These are phyloP conservation scores for Diprion similis DNA, from an alignment of 1,140 invertebrate species.

Conservation along the genomic window DNA sequence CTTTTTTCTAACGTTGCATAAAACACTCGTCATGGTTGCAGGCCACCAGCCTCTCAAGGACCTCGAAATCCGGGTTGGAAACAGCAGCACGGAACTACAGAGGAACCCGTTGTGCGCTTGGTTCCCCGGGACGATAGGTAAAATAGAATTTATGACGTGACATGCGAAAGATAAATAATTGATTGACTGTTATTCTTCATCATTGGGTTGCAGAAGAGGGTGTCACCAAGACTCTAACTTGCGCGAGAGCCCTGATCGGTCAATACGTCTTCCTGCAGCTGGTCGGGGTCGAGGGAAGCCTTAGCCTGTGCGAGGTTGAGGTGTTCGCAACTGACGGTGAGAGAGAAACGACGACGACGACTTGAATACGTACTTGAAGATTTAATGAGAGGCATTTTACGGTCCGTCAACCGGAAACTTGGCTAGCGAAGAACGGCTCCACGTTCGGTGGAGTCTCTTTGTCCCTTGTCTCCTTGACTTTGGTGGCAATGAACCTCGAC, in stretches of 20 bases:
- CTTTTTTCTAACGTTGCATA: conserved; percentile 8
- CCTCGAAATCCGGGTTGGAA: conserved; percentile 89
- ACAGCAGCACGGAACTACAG: conserved; percentile 84
- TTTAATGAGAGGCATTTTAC: conserved; percentile 17
- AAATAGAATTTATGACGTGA: conserved; percentile 39
- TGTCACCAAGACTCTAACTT: conserved; percentile 87
- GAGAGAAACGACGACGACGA: conserved; percentile 21
- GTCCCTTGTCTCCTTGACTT: neutral
- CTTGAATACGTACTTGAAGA: conserved; percentile 2
- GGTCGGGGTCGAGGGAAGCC: conserved; percentile 87
- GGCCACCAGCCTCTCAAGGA: conserved; percentile 90
- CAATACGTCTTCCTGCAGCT: conserved; percentile 89
- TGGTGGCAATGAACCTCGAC: neutral
- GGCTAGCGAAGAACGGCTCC: neutral
- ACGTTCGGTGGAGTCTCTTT: neutral
- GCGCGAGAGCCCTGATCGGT: conserved; percentile 82
- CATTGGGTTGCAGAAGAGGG: conserved; percentile 76
- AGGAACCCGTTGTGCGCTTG: conserved; percentile 90
- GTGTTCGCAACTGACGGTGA: conserved; percentile 89
- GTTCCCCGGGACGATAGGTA: conserved; percentile 91
- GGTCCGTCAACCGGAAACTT: neutral
- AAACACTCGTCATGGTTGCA: conserved; percentile 45
- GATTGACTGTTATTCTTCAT: conserved; percentile 13
- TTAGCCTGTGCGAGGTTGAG: conserved; percentile 90
- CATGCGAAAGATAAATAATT: conserved; percentile 5